Evolutionary conservation across 2,113 vertebrate species (phyloP), one percentile per base, ranked within the genome.

Genomic region (Myrmecophaga tridactyla): DNA sequence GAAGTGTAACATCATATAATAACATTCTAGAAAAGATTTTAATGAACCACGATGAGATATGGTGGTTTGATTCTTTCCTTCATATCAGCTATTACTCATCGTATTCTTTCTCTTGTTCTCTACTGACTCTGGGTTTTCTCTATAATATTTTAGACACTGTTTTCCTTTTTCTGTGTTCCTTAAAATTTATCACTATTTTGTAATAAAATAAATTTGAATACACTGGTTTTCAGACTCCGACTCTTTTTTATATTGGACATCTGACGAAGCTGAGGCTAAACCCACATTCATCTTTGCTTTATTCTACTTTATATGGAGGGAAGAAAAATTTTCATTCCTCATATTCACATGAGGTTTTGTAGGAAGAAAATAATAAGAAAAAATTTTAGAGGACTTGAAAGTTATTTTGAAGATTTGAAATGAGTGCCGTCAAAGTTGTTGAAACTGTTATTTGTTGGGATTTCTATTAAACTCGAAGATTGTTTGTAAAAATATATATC

Each of bases 391-490:
- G 20, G 12, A 34, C 69, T 88, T 2, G 10, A 69, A 76, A 86
- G 89, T 48, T 73, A 86, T 69, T 92, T 89, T 56, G n/a, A 90
- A 85, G 48, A 96, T 83, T 53, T 86, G 12, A 80, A 93, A 56
- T 41, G 20, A 4, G 65, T 91, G 1, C 13, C 46, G 15, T 82
- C 46, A 89, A 39, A 67, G 18, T 78, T 93, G 31, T 58, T 81
- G 21, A 41, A 62, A 15, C 1, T 70, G 69, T 23, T 6, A 34
- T 94, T 96, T 85, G 13, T 86, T 85, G 83, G 46, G 11, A 73
- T 2, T 41, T 87, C 10, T 77, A 17, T 80, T 36, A 87, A 90
- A 56, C 8, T 62, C 23, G 46, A 86, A 72, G 5, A 34, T 48
- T 62, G 39, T 58, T 80, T 69, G 27, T 76, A 90, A 90, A 2